Evolutionary conservation across 1,140 invertebrate genomes (phyloP).

Genomic region (Uloborus diversus): DNA sequence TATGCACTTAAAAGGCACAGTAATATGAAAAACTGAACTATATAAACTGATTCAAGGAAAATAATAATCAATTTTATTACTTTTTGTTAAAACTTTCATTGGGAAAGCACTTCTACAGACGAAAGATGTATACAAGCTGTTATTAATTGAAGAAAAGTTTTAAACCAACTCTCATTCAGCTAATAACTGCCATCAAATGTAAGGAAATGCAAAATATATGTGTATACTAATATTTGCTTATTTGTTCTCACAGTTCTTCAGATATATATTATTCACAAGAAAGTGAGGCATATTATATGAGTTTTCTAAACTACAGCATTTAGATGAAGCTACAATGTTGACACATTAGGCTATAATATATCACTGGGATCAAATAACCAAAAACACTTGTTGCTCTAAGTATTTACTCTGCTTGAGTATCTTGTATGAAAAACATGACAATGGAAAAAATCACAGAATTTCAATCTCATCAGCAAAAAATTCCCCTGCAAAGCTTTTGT

Average conservation of each 20-base stretch:
- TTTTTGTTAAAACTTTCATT: no score
- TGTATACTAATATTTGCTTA: no score
- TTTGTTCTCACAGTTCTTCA: constrained; percentile 31
- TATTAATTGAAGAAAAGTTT: no score
- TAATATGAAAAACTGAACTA: no score
- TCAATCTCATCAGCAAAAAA: constrained; percentile 34
- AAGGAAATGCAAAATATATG: no score
- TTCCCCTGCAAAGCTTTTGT: constrained; percentile 34
- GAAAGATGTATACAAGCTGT: no score
- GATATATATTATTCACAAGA: constrained; percentile 18
- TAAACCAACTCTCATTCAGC: no score
- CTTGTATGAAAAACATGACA: constrained; percentile 40
- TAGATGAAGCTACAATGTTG: constrained; percentile 15
- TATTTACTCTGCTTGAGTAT: constrained; percentile 11
- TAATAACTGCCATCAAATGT: no score
- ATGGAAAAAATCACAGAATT: constrained; percentile 48
- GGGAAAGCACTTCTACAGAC: no score
- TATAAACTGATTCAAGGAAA: no score
- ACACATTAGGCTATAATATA: constrained; percentile 18
- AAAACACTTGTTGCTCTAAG: not conserved
- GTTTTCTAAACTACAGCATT: constrained; percentile 20
- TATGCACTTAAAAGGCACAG: no score
- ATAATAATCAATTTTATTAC: no score
- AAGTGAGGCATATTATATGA: not conserved
- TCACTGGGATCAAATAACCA: constrained; percentile 22